phyloP scores from a whole-genome alignment of 1,140 invertebrate genomes.

The Neotoxoptera formosana region DNA sequence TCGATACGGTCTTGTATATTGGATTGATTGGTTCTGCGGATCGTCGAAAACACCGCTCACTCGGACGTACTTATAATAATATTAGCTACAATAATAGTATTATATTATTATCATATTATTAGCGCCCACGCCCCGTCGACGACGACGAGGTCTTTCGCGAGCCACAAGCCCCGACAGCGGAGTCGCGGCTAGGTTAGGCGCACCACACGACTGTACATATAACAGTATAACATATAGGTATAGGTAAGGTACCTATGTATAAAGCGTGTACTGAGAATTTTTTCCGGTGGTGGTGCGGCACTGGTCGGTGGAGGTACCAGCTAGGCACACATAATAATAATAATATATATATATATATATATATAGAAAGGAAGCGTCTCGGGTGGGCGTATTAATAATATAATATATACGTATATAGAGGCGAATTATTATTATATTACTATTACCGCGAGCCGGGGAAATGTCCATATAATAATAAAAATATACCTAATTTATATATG shows the following conservation, averaged over 20 bases:
- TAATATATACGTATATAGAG: neutral
- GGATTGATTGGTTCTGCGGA: neutral
- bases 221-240: neutral
- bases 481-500: neutral
- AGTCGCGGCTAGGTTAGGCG: neutral
- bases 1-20: neutral
- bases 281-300: neutral
- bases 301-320: neutral
- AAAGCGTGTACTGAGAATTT: neutral
- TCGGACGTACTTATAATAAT: neutral
- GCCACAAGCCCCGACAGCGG: neutral
- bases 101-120: neutral
- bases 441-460: neutral
- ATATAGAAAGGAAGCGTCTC: conserved; percentile 26
- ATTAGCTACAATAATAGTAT: neutral
- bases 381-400: neutral
- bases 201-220: neutral
- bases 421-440: neutral
- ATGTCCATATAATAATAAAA: neutral
- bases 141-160: neutral
- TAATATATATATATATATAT: no score
- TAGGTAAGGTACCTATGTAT: no score
- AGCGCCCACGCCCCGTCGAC: neutral
- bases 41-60: neutral
- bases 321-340: no score